Percentiles rank a stretch among this genome's conserved stretches.
Conservation (phyloP, 2,113 vertebrate genomes). For the Salvator merianae region DNA sequence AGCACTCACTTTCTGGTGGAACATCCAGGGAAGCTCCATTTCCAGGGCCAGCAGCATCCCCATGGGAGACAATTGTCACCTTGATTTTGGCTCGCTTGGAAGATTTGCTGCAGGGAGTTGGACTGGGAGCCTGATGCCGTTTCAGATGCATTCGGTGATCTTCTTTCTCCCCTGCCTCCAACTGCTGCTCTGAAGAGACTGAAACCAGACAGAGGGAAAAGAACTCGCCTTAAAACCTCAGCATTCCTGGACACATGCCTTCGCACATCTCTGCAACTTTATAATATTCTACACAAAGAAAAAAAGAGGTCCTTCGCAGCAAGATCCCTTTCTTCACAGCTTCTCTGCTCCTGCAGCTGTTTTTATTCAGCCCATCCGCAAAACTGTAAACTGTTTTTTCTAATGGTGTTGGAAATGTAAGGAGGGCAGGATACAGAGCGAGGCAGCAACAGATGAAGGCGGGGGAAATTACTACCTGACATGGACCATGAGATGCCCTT, state of each 20-base stretch:
- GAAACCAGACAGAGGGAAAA: slow-evolving; percentile 77
- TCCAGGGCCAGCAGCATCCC: slow-evolving; percentile 77
- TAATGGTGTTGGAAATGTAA: neutral
- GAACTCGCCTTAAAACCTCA: neutral
- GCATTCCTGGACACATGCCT: neutral
- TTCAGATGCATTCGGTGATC: slow-evolving; percentile 85
- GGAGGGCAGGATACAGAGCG: accelerated
- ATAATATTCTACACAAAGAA: slow-evolving; percentile 12
- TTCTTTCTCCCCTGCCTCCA: slow-evolving; percentile 83
- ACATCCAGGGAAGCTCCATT: slow-evolving; percentile 60
- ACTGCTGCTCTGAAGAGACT: slow-evolving; percentile 84
- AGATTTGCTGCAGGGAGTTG: slow-evolving; percentile 79
- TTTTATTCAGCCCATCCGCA: accelerated
- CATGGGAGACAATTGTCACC: slow-evolving; percentile 93
- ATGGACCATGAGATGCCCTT: neutral
- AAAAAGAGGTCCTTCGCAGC: neutral
- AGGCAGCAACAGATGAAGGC: neutral
- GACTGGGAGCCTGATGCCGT: slow-evolving; percentile 86
- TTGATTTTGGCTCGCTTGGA: slow-evolving; percentile 96
- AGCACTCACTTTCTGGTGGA: slow-evolving; percentile 85
- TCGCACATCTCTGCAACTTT: neutral
- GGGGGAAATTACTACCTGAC: neutral
- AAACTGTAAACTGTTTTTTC: neutral
- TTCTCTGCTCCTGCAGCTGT: neutral
- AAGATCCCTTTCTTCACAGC: neutral